Evolutionary conservation across 2,797 vertebrate species (phyloP).

Genomic region (Bradypus variegatus): DNA sequence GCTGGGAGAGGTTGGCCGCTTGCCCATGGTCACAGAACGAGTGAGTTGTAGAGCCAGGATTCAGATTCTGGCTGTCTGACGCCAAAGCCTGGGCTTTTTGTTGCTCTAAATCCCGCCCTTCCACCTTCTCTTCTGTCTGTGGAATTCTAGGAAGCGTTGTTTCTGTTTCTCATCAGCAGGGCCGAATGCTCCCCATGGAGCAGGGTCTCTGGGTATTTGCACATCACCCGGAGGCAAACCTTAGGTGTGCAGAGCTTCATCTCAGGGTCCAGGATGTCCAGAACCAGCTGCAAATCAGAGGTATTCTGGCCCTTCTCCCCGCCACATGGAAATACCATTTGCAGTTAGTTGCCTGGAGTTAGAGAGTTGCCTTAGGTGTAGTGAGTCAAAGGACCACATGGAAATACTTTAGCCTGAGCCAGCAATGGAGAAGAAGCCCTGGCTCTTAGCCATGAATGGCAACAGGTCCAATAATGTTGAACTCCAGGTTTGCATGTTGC

Average conservation of each 20-base stretch:
- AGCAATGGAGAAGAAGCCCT: conserved; percentile 65
- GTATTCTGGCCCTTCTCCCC: conserved; percentile 31
- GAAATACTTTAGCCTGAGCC: conserved; percentile 73
- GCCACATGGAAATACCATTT: conserved; percentile 72
- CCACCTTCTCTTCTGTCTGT: conserved; percentile 16
- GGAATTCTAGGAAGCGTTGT: conserved; percentile 42
- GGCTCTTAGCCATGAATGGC: conserved; percentile 66
- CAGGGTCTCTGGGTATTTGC: conserved; percentile 28
- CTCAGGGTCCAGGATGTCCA: conserved; percentile 26
- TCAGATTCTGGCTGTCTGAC: neutral
- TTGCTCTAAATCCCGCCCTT: conserved; percentile 38
- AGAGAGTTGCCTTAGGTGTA: conserved; percentile 55
- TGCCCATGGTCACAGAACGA: neutral
- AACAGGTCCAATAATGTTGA: conserved; percentile 67
- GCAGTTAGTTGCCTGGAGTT: conserved; percentile 48
- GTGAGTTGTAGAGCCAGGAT: neutral
- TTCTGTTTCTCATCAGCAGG: conserved; percentile 50
- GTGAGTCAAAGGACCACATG: conserved; percentile 72
- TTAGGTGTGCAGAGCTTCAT: conserved; percentile 10
- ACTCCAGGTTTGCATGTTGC: conserved; percentile 50
- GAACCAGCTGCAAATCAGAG: conserved; percentile 42
- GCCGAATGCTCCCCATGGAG: neutral
- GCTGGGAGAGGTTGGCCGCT: neutral
- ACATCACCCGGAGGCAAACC: conserved; percentile 28
- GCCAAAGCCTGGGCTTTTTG: conserved; percentile 7